Conservation (phyloP, 1,140 invertebrate genomes). For the Drosophila tsacasi region DNA sequence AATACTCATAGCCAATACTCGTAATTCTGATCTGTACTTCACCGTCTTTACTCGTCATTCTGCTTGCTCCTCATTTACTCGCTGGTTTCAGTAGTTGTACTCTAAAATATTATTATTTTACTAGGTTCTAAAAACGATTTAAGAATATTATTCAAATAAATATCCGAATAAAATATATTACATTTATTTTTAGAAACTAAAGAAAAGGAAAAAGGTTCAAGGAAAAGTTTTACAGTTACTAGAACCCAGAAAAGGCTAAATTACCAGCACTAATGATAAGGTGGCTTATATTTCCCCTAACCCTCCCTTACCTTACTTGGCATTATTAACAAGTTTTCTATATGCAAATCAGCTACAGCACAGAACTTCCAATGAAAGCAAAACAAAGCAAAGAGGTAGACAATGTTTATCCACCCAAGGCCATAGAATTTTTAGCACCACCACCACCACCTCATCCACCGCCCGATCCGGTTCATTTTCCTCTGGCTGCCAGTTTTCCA, state of each 20-base stretch:
- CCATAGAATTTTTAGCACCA: constrained; percentile 19
- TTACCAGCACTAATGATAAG: neutral
- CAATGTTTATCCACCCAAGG: constrained; percentile 50
- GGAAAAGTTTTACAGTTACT: neutral
- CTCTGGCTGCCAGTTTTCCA: constrained; percentile 39
- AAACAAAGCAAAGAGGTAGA: constrained; percentile 47
- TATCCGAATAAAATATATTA: too few relatives aligned
- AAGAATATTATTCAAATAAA: too few relatives aligned
- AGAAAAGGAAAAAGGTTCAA: neutral
- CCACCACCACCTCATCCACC: neutral
- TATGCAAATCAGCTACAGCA: constrained; percentile 67
- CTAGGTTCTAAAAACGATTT: too few relatives aligned
- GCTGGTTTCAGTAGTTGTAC: neutral
- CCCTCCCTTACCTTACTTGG: constrained; percentile 40
- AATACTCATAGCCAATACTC: neutral
- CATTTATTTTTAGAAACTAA: too few relatives aligned
- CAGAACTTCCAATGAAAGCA: constrained; percentile 48
- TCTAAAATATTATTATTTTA: too few relatives aligned
- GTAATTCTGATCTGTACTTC: too few relatives aligned
- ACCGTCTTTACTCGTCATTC: neutral
- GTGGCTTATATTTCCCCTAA: neutral
- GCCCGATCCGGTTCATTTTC: constrained; percentile 20
- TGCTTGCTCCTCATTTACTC: neutral
- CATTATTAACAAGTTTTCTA: constrained; percentile 60
- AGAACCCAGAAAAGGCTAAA: neutral